Conservation (phyloP, 2,797 vertebrate genomes). For the Lates japonicus region DNA sequence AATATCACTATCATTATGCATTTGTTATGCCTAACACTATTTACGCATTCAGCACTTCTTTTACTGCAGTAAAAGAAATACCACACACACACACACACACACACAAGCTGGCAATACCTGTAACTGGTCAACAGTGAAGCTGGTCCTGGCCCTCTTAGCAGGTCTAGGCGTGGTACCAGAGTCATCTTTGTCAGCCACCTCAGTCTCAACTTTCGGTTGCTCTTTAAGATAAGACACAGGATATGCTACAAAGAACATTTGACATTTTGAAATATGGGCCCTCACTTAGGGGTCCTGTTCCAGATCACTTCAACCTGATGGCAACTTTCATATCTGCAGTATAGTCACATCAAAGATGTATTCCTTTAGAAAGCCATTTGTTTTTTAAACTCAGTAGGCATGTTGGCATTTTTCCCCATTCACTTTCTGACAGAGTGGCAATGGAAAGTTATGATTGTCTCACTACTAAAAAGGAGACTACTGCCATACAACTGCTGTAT, state of each 20-base stretch:
- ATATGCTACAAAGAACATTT: neutral
- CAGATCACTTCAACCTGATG: neutral
- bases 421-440: neutral
- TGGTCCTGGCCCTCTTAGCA: conserved; percentile 96
- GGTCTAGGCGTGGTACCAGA: conserved; percentile 88
- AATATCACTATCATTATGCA: neutral
- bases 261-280: neutral
- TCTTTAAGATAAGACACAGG: conserved; percentile 76
- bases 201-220: conserved; percentile 90
- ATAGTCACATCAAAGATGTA: neutral
- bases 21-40: neutral
- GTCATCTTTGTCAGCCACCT: conserved; percentile 89
- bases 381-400: neutral
- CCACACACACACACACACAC: neutral
- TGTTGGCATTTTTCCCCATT: neutral
- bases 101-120: conserved; percentile 85
- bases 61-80: neutral
- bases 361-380: neutral
- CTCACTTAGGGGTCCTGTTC: neutral
- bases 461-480: neutral
- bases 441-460: neutral
- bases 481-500: no score
- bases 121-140: conserved; percentile 97
- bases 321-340: neutral
- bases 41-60: neutral